These are phyloP conservation scores for Picus viridis DNA, from an alignment of 2,797 vertebrate species.

Conservation along the genomic window DNA sequence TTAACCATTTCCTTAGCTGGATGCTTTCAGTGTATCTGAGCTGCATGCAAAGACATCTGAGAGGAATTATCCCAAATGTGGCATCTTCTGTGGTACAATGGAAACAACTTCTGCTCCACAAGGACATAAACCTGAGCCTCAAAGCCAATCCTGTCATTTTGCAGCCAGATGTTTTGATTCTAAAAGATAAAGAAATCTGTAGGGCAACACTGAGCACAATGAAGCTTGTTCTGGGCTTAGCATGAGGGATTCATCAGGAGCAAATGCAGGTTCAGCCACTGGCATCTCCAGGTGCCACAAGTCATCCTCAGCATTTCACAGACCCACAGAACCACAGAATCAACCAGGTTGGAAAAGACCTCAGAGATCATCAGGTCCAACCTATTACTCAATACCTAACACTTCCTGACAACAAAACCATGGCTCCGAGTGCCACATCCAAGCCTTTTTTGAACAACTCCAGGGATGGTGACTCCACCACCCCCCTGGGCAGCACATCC, in stretches of 20 bases:
- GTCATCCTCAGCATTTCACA: neutral
- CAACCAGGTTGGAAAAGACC: too few relatives aligned
- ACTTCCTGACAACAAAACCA: too few relatives aligned
- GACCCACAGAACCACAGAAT: too few relatives aligned
- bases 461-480: too few relatives aligned
- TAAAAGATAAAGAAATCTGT: neutral
- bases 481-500: too few relatives aligned
- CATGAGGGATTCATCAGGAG: neutral
- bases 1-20: neutral
- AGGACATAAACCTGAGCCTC: neutral
- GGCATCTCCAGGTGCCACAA: neutral
- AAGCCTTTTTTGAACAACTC: too few relatives aligned
- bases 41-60: neutral
- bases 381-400: too few relatives aligned
- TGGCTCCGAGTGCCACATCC: too few relatives aligned
- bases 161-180: neutral
- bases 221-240: neutral
- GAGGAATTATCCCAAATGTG: neutral
- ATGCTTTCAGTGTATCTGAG: neutral
- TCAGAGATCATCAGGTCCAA: too few relatives aligned
- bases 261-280: neutral
- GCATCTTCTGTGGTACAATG: neutral
- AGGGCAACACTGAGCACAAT: neutral
- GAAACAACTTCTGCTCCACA: neutral
- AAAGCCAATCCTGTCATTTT: neutral